Evolutionary conservation across 2,888 invertebrate species (phyloP), one percentile per base, ranked within the genome.

Genomic region (Pelosia muscerda): DNA sequence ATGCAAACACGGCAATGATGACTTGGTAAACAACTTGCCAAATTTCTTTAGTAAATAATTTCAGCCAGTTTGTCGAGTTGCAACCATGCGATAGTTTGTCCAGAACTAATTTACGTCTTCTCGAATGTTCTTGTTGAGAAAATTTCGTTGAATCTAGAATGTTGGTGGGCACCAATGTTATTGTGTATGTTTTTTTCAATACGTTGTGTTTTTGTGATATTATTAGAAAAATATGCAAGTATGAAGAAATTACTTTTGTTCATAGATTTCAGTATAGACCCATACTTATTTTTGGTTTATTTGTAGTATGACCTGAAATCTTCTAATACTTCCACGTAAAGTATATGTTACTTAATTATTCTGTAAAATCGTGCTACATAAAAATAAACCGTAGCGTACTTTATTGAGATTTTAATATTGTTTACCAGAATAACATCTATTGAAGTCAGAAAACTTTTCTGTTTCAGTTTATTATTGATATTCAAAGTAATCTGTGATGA

Each of bases 401-500:
- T 15, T 6, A 6, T 19, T 42, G 19, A 42, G 19, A 42, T 19
- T 42, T 5, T 42, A 42, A 19, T 6, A 42, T 42, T 42, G 19
- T 42, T 42, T 42, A 6, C 19, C 8, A 19, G 42, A 19, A 42
- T n/a, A n/a, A n/a, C n/a, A n/a, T n/a, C 13, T 38, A 38, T 19
- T 42, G 19, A 19, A 42, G 42, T 19, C 11, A 19, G 42, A 9
- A 28, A 6, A n/a, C 22, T 66, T 66, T 38, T 57, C 19, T 38
- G 74, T 85, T 85, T 65, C 83, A 88, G 88, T 58, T 72, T 77
- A 13, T 57, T 75, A 15, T 34, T 84, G 34, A 69, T 83, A 49
- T 68, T 83, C 54, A 72, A 77, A 69, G 73, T 83, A 65, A 74
- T 76, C 55, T 74, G 72, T 61, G 86, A 79, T 38, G 74, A 79